A percentile compares a stretch with the other conserved stretches of the same genome.
Conservation (phyloP, 2,888 invertebrate species). For the Synergus gifuensis region DNA sequence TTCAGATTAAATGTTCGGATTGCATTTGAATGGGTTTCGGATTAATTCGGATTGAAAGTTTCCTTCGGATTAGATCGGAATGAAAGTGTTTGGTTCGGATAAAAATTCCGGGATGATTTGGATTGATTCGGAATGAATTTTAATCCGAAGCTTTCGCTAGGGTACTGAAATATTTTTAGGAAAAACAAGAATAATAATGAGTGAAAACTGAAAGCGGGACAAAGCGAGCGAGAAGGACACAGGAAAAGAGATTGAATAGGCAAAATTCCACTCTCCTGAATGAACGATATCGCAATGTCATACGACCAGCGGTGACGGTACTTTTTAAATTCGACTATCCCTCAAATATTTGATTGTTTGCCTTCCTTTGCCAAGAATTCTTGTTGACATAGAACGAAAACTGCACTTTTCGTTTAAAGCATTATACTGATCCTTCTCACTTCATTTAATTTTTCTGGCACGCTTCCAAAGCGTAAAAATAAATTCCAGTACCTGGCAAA, state of each 20-base stretch:
- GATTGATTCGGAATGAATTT: too few relatives aligned
- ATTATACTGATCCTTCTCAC: background rate
- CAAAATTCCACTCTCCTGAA: background rate
- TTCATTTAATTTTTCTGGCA: background rate
- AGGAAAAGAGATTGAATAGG: background rate
- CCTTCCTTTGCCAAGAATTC: constrained; percentile 67
- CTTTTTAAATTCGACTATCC: constrained; percentile 66
- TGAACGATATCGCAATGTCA: constrained; percentile 42
- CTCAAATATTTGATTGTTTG: constrained; percentile 70
- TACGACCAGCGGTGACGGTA: constrained; percentile 34
- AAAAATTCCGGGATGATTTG: too few relatives aligned
- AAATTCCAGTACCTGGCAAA: background rate
- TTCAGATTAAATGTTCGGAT: too few relatives aligned
- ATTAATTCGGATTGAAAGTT: too few relatives aligned
- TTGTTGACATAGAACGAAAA: constrained; percentile 64
- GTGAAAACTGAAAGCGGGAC: background rate
- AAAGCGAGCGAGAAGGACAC: background rate
- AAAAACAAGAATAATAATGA: background rate
- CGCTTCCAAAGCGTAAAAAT: background rate
- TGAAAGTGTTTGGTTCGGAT: too few relatives aligned
- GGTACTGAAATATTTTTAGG: background rate
- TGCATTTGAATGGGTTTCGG: too few relatives aligned
- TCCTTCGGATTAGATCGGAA: too few relatives aligned
- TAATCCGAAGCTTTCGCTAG: too few relatives aligned
- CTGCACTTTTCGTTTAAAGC: constrained; percentile 1